Percentiles rank a stretch among this genome's conserved stretches.
phyloP scores from a whole-genome alignment of 2,797 vertebrate species.

The Sebastiscus albofasciatus region DNA sequence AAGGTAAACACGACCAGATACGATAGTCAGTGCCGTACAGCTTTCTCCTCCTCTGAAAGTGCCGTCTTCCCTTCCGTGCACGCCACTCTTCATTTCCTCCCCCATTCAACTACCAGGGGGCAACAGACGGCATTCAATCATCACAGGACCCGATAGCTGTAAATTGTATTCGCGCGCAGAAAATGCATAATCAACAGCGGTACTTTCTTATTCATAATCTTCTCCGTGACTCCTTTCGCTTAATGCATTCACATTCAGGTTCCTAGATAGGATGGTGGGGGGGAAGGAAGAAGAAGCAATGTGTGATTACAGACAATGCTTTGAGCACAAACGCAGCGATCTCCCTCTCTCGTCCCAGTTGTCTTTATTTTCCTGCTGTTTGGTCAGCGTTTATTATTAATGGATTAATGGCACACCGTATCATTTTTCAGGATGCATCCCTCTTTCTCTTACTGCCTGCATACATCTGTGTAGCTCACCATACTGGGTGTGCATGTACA shows the following conservation, averaged over 20 bases:
- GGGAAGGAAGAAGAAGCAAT: background rate
- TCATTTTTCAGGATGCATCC: constrained; percentile 26
- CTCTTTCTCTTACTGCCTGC: background rate
- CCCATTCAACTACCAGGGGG: constrained; percentile 69
- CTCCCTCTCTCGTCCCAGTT: constrained; percentile 11
- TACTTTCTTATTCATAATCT: constrained; percentile 77
- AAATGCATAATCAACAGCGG: constrained; percentile 78
- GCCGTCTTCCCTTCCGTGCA: constrained; percentile 41
- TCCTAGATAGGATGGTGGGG: constrained; percentile 16
- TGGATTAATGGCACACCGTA: constrained; percentile 18
- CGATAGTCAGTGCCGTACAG: constrained; percentile 51
- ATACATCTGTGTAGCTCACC: background rate
- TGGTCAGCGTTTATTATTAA: constrained; percentile 59
- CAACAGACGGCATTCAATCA: constrained; percentile 75
- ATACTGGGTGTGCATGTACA: constrained; percentile 33
- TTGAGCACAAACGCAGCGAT: constrained; percentile 45
- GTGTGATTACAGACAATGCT: constrained; percentile 56
- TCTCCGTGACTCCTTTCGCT: constrained; percentile 63
- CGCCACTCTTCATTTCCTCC: constrained; percentile 68
- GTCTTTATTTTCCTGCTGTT: constrained; percentile 47
- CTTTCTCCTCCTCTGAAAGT: constrained; percentile 52
- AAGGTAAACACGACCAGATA: constrained; percentile 74
- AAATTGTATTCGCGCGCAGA: constrained; percentile 70
- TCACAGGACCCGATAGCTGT: constrained; percentile 73
- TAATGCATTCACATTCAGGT: constrained; percentile 69